These are phyloP conservation scores for Pogoniulus pusillus DNA, from an alignment of 2,797 vertebrate species.

Conservation along the genomic window DNA sequence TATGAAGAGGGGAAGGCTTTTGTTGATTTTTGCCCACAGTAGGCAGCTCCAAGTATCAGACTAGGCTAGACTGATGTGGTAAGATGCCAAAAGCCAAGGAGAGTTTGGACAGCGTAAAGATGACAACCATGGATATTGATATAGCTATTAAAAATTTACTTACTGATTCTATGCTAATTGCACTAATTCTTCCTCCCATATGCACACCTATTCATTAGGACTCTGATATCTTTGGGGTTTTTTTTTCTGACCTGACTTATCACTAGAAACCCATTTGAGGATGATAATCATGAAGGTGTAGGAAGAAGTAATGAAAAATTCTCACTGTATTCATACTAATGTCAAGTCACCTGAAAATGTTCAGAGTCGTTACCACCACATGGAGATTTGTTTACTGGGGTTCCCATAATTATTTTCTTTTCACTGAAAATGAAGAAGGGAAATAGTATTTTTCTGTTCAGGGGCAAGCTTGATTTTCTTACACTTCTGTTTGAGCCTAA, in stretches of 20 bases:
- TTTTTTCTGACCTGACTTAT: not conserved
- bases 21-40: not conserved
- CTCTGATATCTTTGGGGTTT: not conserved
- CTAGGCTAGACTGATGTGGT: not conserved
- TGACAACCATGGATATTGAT: not conserved
- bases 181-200: not conserved
- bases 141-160: not conserved
- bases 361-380: slow-evolving; percentile 14
- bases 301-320: not conserved
- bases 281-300: not conserved
- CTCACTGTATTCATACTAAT: not conserved
- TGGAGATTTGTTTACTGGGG: slow-evolving; percentile 21
- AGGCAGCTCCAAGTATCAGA: not conserved
- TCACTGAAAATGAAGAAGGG: slow-evolving; percentile 34
- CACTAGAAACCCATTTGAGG: not conserved
- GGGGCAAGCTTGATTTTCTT: not conserved
- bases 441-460: not conserved
- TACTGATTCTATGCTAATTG: not conserved
- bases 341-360: not conserved
- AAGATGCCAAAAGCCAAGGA: not conserved
- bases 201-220: not conserved
- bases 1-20: not conserved
- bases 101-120: not conserved
- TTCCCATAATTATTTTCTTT: not conserved
- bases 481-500: not conserved